A percentile compares a stretch with the other conserved stretches of the same genome.
These are phyloP conservation scores for Oncopodura yosiiana DNA, from an alignment of 1,140 invertebrate genomes.

Conservation along the genomic window DNA sequence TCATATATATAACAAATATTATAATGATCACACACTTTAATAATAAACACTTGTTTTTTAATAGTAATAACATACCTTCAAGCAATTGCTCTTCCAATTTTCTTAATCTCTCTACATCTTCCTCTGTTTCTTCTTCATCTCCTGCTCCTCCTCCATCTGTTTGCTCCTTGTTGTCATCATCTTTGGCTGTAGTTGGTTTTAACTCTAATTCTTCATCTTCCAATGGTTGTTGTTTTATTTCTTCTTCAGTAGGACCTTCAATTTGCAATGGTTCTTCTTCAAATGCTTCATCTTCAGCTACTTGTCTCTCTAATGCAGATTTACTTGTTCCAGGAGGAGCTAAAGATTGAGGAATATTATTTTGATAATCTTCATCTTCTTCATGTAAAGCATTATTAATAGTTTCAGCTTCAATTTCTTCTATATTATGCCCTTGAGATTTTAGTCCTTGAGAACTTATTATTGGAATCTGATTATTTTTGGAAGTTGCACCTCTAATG, in stretches of 20 bases:
- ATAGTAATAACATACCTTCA: background rate
- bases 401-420: background rate
- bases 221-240: background rate
- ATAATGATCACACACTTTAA: too few species aligned
- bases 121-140: constrained; percentile 2
- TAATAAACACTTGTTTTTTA: background rate
- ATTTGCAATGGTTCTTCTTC: background rate
- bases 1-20: too few species aligned
- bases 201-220: background rate
- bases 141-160: background rate
- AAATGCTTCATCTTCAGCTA: background rate
- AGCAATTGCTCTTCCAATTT: background rate
- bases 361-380: constrained; percentile 3
- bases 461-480: background rate
- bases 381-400: background rate
- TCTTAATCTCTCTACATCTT: background rate
- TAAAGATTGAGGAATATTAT: background rate
- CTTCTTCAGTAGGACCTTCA: background rate
- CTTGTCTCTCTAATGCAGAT: background rate
- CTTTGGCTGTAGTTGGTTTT: background rate
- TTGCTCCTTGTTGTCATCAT: background rate
- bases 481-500: background rate
- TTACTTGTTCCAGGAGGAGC: background rate
- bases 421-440: background rate
- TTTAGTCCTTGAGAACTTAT: background rate